Conservation (phyloP, 2,113 vertebrate genomes). For the Atherinomorus stipes region DNA sequence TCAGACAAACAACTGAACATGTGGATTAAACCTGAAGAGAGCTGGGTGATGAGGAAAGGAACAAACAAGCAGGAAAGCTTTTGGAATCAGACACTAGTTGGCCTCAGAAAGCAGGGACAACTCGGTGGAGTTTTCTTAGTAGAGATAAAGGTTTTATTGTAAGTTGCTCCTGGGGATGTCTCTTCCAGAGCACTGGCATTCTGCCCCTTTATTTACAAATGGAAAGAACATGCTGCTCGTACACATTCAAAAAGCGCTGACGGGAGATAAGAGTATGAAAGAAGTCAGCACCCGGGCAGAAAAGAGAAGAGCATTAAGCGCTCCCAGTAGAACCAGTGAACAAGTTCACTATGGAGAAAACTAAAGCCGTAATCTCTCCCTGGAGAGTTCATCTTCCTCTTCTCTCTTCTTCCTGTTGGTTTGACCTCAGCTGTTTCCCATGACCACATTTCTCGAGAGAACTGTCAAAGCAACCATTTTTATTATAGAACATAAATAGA, state of each 20-base stretch:
- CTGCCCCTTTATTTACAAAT: conserved; percentile 16
- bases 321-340: conserved; percentile 27
- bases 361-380: conserved; percentile 26
- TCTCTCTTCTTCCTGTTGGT: conserved; percentile 49
- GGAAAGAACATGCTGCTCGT: conserved; percentile 3
- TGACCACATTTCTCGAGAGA: conserved; percentile 65
- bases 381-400: conserved; percentile 43
- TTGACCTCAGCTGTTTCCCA: conserved; percentile 75
- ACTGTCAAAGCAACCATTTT: conserved; percentile 30
- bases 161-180: neutral
- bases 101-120: neutral
- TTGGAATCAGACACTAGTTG: conserved; percentile 18
- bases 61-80: neutral
- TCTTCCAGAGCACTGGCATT: neutral
- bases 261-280: neutral
- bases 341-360: conserved; percentile 36
- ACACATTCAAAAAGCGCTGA: conserved; percentile 15
- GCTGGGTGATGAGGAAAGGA: neutral
- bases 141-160: neutral
- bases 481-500: conserved; percentile 55
- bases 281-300: conserved; percentile 15
- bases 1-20: conserved; percentile 13
- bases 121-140: neutral
- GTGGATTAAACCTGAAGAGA: conserved; percentile 14
- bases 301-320: neutral